Base-by-base conservation (phyloP, 2,113 vertebrate species). In the Delphinapterus leucas region DNA sequence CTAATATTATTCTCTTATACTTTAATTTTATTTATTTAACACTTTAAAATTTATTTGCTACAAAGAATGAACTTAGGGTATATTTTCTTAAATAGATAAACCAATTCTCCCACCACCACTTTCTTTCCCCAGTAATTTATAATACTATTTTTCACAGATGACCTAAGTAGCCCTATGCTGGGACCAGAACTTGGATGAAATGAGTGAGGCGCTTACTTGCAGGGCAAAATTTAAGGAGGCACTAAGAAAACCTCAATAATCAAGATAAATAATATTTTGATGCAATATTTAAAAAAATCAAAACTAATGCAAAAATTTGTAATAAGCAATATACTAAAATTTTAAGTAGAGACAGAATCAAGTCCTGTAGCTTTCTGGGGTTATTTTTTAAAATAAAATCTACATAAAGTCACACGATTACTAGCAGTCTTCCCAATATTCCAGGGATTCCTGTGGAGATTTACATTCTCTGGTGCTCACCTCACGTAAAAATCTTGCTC, bases 351-450 rank as follows among this genome's bases (percentile, higher is more conserved):
- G 8, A 83, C 21, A 95, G 23, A 74, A 49, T 81, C 60, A 86
- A 58, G n/a, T 84, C 21, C 25, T 55, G 38, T 20, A 60, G 12
- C 4, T 49, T 90, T 74, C 58, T n/a, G 47, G 36, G 28, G 41
- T 28, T 90, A 47, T 77, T 55, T 36, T 95, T 96, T 71, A 28
- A 90, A 92, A 77, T 73, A 90, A 93, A 94, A 92, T 76, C 41
- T 77, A 68, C 55, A 70, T 31, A 31, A 88, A 93, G 33, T 63
- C 74, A 55, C 21, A 89, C 4, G 3, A 90, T 53, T 36, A 20
- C 11, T 95, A 87, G 61, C 20, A 68, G 18, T 55, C 11, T 87
- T 55, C n/a, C 41, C 21, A 61, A 17, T 74, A 58, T 84, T 90
- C 33, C 63, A 77, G n/a, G 33, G 26, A 85, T 38, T 82, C 36